phyloP scores from a whole-genome alignment of 2,888 invertebrate genomes.

The Scrobipalpa atriplicella region DNA sequence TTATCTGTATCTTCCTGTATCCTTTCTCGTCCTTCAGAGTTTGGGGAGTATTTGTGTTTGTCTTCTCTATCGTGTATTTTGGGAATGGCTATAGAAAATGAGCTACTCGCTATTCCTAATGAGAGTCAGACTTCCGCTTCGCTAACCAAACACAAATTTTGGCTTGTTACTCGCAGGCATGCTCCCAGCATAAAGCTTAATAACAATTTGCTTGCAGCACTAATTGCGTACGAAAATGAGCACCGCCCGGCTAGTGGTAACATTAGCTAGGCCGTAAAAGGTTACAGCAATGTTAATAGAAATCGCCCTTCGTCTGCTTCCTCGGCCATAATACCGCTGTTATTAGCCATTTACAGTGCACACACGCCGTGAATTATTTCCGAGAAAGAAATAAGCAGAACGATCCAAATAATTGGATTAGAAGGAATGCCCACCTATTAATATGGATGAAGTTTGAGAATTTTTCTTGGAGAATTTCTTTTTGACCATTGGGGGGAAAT shows the following conservation, averaged over 20 bases:
- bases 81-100: not conserved
- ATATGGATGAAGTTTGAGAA: slow-evolving; percentile 14
- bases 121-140: not conserved
- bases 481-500: not conserved
- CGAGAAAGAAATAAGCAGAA: not conserved
- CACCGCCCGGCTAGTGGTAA: not conserved
- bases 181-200: not conserved
- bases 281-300: slow-evolving; percentile 37
- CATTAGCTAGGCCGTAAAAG: slow-evolving; percentile 24
- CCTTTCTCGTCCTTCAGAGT: not conserved
- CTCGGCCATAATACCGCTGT: slow-evolving; percentile 37
- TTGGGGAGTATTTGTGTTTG: not conserved
- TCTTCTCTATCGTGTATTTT: not conserved
- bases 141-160: slow-evolving; percentile 7
- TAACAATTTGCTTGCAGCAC: slow-evolving; percentile 13
- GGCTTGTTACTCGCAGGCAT: not conserved
- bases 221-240: slow-evolving; percentile 18
- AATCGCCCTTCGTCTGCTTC: slow-evolving; percentile 42
- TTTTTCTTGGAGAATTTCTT: not conserved
- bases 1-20: slow-evolving; percentile 11
- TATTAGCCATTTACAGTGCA: slow-evolving; percentile 24
- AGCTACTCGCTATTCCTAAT: not conserved
- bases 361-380: slow-evolving; percentile 9
- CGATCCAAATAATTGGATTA: slow-evolving; percentile 17
- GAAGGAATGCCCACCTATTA: slow-evolving; percentile 1